Percentiles rank a stretch among this genome's conserved stretches.
These are phyloP conservation scores for Proales similis DNA, from an alignment of 1,140 invertebrate species.

Conservation along the genomic window DNA sequence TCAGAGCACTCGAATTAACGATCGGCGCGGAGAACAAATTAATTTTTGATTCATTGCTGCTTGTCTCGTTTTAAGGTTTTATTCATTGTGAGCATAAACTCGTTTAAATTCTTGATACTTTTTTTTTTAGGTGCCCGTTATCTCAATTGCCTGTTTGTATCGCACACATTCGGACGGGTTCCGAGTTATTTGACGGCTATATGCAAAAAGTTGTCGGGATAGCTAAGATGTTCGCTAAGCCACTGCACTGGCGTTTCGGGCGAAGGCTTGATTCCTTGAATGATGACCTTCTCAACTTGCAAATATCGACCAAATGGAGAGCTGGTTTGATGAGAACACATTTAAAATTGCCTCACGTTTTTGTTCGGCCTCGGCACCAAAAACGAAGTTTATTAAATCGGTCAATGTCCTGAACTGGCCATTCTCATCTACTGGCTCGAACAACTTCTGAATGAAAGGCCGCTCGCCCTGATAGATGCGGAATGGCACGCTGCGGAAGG, in stretches of 20 bases:
- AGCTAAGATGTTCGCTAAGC: conserved; percentile 93
- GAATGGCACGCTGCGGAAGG: conserved; percentile 85
- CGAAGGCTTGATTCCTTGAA: conserved; percentile 80
- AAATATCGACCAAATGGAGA: conserved; percentile 39
- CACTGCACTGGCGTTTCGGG: conserved; percentile 86
- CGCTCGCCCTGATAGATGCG: conserved; percentile 63
- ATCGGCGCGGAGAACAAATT: too few relatives aligned
- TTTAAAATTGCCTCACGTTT: conserved; percentile 41
- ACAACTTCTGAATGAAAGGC: conserved; percentile 49
- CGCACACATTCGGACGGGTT: background rate
- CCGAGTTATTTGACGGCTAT: conserved; percentile 45
- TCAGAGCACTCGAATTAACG: too few relatives aligned
- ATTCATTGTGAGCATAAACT: too few relatives aligned
- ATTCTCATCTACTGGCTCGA: conserved; percentile 47
- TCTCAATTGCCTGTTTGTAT: too few relatives aligned
- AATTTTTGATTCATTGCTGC: too few relatives aligned
- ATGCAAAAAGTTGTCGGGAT: conserved; percentile 97
- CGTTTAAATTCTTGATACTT: too few relatives aligned
- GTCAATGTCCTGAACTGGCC: conserved; percentile 44
- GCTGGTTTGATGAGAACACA: background rate
- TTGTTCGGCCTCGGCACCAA: conserved; percentile 41
- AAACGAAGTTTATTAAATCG: conserved; percentile 43
- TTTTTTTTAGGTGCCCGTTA: too few relatives aligned
- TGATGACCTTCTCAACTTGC: conserved; percentile 59
- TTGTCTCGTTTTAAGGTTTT: too few relatives aligned